phyloP scores from a whole-genome alignment of 2,888 invertebrate species.

The Xestia c-nigrum region DNA sequence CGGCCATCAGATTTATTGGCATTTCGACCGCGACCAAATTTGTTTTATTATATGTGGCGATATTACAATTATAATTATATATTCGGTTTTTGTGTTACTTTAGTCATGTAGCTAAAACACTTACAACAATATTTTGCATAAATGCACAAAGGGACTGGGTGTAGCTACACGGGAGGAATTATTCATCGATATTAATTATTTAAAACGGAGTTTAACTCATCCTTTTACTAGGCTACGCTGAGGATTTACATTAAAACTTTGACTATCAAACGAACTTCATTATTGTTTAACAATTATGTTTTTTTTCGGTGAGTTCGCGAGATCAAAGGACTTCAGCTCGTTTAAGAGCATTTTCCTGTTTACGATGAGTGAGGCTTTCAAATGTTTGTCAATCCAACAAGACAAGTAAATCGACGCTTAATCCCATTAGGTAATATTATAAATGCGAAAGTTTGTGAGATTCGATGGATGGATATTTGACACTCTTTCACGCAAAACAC shows the following conservation, averaged over 20 bases:
- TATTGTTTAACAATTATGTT: constrained; percentile 49
- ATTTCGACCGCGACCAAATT: constrained; percentile 27
- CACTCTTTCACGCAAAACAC: too few relatives aligned
- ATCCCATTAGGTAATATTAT: background rate
- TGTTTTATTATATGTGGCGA: constrained; percentile 13
- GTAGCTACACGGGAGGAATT: background rate
- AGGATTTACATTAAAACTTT: constrained; percentile 51
- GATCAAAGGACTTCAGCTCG: constrained; percentile 36
- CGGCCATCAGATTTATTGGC: constrained; percentile 42
- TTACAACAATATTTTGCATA: constrained; percentile 1
- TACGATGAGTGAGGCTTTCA: constrained; percentile 22
- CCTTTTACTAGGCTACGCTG: constrained; percentile 12
- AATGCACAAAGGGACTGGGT: background rate
- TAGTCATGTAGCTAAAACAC: background rate
- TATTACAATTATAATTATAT: constrained; percentile 6
- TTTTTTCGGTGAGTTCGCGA: constrained; percentile 25
- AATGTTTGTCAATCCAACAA: constrained; percentile 22
- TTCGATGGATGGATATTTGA: too few relatives aligned
- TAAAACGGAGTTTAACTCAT: constrained; percentile 22
- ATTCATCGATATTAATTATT: constrained; percentile 36
- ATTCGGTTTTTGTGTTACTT: background rate
- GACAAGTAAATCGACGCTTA: constrained; percentile 1
- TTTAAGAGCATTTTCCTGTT: constrained; percentile 34
- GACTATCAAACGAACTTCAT: constrained; percentile 43
- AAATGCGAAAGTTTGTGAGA: too few relatives aligned